These are phyloP conservation scores for Heliconius melpomene DNA, from an alignment of 1,140 invertebrate genomes.

Conservation along the genomic window DNA sequence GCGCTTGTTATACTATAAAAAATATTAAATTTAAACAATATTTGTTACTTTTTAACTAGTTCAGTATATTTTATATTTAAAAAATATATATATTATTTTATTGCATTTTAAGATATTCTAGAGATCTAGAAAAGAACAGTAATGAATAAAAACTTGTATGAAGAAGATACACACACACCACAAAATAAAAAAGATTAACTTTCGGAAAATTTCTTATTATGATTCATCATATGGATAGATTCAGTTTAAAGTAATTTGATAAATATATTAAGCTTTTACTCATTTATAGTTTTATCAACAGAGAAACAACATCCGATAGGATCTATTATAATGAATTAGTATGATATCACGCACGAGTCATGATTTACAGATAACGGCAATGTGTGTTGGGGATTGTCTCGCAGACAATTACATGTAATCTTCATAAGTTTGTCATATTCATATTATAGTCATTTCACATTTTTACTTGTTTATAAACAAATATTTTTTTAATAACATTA, in stretches of 20 bases:
- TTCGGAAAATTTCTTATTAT: neutral
- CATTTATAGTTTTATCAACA: neutral
- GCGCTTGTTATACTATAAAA: neutral
- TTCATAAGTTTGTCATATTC: neutral
- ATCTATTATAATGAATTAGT: constrained; percentile 3
- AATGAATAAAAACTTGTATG: too few relatives aligned
- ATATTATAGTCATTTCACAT: too few relatives aligned
- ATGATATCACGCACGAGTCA: neutral
- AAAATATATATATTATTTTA: too few relatives aligned
- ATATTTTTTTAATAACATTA: too few relatives aligned
- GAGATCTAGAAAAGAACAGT: too few relatives aligned
- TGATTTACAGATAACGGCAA: neutral
- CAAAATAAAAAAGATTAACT: too few relatives aligned
- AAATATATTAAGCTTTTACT: neutral
- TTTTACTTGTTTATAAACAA: too few relatives aligned
- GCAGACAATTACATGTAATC: neutral
- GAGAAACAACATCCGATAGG: neutral
- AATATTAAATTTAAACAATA: too few relatives aligned
- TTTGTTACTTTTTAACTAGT: too few relatives aligned
- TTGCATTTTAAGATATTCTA: too few relatives aligned
- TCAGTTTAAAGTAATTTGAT: neutral
- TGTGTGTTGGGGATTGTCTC: neutral
- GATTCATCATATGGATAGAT: neutral
- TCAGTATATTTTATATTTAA: neutral
- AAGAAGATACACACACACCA: too few relatives aligned